phyloP scores from a whole-genome alignment of 2,113 vertebrate species.

The Cyanoramphus novaezelandiae region DNA sequence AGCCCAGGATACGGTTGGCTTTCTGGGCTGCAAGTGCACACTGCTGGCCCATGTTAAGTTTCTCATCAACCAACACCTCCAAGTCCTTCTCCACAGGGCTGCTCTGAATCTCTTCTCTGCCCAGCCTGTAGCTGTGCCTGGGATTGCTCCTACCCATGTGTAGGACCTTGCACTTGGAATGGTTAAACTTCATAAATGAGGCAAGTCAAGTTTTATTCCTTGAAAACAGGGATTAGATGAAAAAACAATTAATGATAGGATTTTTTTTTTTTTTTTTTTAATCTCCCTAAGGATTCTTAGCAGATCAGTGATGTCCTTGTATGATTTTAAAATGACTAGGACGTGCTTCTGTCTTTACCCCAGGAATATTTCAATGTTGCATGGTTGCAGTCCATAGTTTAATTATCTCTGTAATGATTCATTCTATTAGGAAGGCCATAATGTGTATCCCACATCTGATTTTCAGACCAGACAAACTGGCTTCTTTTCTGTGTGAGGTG shows the following conservation, averaged over 20 bases:
- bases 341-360: not conserved
- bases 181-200: not conserved
- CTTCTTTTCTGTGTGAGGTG: not conserved
- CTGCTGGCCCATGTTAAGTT: no score
- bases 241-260: not conserved
- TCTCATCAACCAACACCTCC: no score
- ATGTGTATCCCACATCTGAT: not conserved
- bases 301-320: not conserved
- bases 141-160: no score
- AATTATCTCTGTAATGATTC: not conserved
- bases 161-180: no score
- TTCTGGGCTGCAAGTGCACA: no score
- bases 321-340: not conserved
- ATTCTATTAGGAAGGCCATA: not conserved
- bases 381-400: not conserved
- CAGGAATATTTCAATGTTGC: not conserved
- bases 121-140: no score
- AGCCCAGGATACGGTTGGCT: no score
- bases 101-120: no score
- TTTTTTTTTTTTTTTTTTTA: not conserved
- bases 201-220: not conserved
- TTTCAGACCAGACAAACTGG: not conserved
- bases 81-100: no score
- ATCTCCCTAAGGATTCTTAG: not conserved
- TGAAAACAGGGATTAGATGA: not conserved